Evolutionary conservation across 1,140 invertebrate genomes (phyloP).

Genomic region (Aleiodes sp.): DNA sequence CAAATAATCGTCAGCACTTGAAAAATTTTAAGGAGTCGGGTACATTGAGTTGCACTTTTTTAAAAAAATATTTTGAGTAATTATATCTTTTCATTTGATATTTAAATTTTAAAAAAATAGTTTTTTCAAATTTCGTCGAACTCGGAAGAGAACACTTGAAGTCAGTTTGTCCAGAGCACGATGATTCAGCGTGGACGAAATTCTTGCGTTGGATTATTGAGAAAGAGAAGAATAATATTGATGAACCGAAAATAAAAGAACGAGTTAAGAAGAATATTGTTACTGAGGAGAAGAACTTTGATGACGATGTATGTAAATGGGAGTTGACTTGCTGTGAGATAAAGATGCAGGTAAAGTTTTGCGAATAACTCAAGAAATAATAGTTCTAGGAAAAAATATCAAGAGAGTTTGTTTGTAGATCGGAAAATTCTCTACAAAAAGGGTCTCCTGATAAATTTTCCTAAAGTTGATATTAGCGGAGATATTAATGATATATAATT

Average conservation of each 20-base stretch:
- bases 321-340: neutral
- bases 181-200: too few relatives aligned
- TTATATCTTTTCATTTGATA: neutral
- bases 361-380: neutral
- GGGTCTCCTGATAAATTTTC: too few relatives aligned
- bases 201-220: neutral
- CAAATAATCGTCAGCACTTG: neutral
- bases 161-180: too few relatives aligned
- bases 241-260: neutral
- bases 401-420: too few relatives aligned
- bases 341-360: neutral
- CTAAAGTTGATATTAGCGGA: too few relatives aligned
- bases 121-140: too few relatives aligned
- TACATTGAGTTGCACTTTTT: neutral
- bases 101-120: too few relatives aligned
- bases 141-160: too few relatives aligned
- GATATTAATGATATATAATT: too few relatives aligned
- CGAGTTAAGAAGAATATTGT: neutral
- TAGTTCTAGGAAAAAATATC: neutral
- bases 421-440: too few relatives aligned
- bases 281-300: neutral
- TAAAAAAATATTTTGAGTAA: neutral
- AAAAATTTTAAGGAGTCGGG: neutral
- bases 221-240: neutral
- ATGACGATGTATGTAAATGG: neutral